Evolutionary conservation across 2,888 invertebrate genomes (phyloP).

Genomic region (Athalia circularis): DNA sequence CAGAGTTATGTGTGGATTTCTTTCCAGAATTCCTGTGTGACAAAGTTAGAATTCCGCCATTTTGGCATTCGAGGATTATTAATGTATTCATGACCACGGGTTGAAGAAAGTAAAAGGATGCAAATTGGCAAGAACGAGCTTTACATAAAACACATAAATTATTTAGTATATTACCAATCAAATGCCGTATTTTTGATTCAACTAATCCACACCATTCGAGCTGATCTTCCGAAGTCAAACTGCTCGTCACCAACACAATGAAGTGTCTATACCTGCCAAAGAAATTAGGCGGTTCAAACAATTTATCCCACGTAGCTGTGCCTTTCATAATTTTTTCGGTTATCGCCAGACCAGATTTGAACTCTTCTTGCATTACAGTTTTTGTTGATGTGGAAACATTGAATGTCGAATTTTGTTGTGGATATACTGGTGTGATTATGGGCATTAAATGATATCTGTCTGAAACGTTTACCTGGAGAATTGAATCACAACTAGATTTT

Average conservation of each 20-base stretch:
- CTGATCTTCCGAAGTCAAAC: constrained; percentile 88
- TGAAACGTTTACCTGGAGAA: constrained; percentile 84
- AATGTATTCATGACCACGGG: constrained; percentile 10
- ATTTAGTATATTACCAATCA: constrained; percentile 80
- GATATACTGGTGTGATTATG: constrained; percentile 99
- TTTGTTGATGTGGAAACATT: constrained; percentile 96
- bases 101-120: neutral
- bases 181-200: constrained; percentile 95
- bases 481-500: neutral
- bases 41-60: constrained; percentile 61
- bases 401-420: constrained; percentile 99
- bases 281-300: constrained; percentile 97
- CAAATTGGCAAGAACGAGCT: constrained; percentile 20
- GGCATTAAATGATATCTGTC: constrained; percentile 99
- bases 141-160: constrained; percentile 26
- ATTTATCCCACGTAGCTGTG: constrained; percentile 90
- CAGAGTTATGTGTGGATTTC: constrained; percentile 92
- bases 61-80: constrained; percentile 59
- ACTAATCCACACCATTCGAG: constrained; percentile 98
- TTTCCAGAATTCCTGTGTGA: constrained; percentile 85
- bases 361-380: constrained; percentile 94
- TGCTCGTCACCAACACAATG: constrained; percentile 91
- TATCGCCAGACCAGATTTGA: constrained; percentile 84
- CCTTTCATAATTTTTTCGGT: constrained; percentile 93
- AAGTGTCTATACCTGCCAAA: constrained; percentile 95